Base-by-base conservation (phyloP, 2,888 invertebrate species). In the Yponomeuta plumbellus region DNA sequence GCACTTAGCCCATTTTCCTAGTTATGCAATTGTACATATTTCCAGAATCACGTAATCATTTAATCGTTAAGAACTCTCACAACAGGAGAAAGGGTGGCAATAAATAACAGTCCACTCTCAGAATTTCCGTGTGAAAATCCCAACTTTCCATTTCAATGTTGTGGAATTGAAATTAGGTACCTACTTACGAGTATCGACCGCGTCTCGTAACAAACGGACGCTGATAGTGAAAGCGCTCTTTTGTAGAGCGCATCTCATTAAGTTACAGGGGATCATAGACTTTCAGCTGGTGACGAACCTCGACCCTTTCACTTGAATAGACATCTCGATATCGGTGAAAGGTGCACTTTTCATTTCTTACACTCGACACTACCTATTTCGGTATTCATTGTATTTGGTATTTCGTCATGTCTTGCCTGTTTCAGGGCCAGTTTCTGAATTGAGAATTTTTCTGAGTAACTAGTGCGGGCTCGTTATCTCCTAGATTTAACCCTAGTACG, bases 311-410 rank as follows among this genome's bases (percentile, higher is more conserved):
- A 78, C 78, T 81, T 83, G 78, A 70, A 70, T 71, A 68, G 34
- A 8, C 8, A 8, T 34, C 34, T 34, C 34, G 34, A 71, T 73
- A 79, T 77, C 72, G 76, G 85, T 85, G 85, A 86, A 86, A 86
- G 86, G 81, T 77, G 73, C 67, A 71, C 44, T 70, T 72, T 71
- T 69, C 23, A 68, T 68, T 75, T 71, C 68, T 71, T 8, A 5
- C 8, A 34, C 34, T 8, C 3, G 34, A 34, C 8, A 17, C 44
- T 52, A 34, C 34, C 34, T 34, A 34, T 34, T 52, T 52, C 44
- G 44, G 44, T 52, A 17, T 13, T 52, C 44, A 17, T 2, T 34
- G 34, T 34, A 6, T 34, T 34, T 34, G 8, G 8, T 34, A 34
- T 34, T 44, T 17, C 3, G 17, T 52, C 13, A 17, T 52, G 44